Evolutionary conservation across 1,140 invertebrate species (phyloP), one percentile per base, ranked within the genome.

Genomic region (Leucophenga varia): DNA sequence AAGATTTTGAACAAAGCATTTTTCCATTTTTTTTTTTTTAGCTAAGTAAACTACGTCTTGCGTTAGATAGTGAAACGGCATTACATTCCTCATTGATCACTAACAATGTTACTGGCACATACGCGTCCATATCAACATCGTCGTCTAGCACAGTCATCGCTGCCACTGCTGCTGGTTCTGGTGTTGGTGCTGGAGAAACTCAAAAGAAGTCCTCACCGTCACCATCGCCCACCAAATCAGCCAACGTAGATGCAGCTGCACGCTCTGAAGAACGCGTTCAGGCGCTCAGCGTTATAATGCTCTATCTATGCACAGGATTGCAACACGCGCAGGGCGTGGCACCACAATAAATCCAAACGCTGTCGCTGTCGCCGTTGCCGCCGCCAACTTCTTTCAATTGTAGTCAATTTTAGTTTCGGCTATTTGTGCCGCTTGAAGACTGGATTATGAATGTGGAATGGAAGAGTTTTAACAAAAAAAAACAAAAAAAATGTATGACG

Each of bases 291-390:
- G 82, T 91, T 18, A 77, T 91, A 17, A 85, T 91, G 82, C 71
- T 92, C 28, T 88, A 91, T 64, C 87, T 88, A 68, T 92, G 89
- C 68, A 84, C 89, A 2, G 89, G 87, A 7, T 75, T 92, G 25
- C 88, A 91, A 61, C 58, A 73, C 55, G 72, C 73, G 5, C 73
- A 75, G 55, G 72, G 68, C 17, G 59, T 58, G 3, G 61, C 61
- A 7, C 43, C 52, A 38, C 67, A 58, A 19, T 71, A 61, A 53
- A 50, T 7, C 10, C n/a, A n/a, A n/a, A n/a, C n/a, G n/a, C n/a
- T n/a, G n/a, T n/a, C n/a, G n/a, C n/a, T n/a, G n/a, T n/a, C n/a
- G n/a, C n/a, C n/a, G n/a, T n/a, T n/a, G n/a, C n/a, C n/a, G n/a
- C n/a, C n/a, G n/a, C n/a, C n/a, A n/a, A n/a, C n/a, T n/a, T n/a